Evolutionary conservation across 2,888 invertebrate genomes (phyloP).

Genomic region (Galerucella pusilla): DNA sequence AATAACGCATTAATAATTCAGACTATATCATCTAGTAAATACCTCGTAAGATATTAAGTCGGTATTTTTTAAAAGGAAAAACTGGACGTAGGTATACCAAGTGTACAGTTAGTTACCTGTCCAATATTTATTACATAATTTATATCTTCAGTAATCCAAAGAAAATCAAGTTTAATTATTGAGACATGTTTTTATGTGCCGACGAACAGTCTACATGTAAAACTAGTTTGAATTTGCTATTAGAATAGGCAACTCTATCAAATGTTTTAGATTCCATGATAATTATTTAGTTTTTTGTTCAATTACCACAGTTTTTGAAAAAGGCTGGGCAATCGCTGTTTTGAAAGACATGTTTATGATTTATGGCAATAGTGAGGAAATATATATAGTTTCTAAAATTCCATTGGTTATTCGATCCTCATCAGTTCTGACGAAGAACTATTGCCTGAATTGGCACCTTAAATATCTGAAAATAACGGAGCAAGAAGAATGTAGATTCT

Average conservation of each 20-base stretch:
- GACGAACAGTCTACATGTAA: conserved; percentile 30
- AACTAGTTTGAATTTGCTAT: conserved; percentile 37
- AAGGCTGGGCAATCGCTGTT: too few species aligned
- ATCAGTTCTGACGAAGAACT: too few species aligned
- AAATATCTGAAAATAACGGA: too few species aligned
- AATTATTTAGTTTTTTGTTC: too few species aligned
- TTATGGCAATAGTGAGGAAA: too few species aligned
- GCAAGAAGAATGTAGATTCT: too few species aligned
- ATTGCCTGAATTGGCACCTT: too few species aligned
- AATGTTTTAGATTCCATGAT: background rate
- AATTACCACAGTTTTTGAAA: too few species aligned
- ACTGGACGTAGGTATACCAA: conserved; percentile 16
- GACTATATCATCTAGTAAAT: conserved; percentile 10
- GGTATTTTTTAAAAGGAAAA: conserved; percentile 27
- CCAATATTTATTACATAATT: conserved; percentile 42
- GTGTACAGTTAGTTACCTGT: conserved; percentile 32
- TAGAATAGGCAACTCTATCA: background rate
- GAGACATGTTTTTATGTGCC: conserved; percentile 37
- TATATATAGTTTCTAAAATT: too few species aligned
- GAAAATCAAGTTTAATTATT: conserved; percentile 43
- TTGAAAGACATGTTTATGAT: too few species aligned
- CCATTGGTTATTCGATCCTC: too few species aligned
- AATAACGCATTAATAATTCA: conserved; percentile 14
- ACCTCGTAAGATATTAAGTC: conserved; percentile 14
- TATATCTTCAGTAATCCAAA: conserved; percentile 34